Conservation (phyloP, 1,140 invertebrate species). For the Dendrolimus punctatus region DNA sequence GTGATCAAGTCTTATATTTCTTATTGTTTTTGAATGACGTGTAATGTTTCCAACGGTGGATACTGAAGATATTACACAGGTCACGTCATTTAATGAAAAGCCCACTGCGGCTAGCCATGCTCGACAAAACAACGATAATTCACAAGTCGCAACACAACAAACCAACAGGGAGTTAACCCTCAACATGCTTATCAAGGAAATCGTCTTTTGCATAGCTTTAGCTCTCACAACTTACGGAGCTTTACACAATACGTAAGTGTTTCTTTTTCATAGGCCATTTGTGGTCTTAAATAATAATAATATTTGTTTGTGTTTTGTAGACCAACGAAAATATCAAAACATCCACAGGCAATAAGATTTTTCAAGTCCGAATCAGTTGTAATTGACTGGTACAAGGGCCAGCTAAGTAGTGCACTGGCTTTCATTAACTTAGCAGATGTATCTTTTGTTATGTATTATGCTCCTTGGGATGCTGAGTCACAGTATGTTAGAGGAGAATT, state of each 20-base stretch:
- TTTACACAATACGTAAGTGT: conserved; percentile 75
- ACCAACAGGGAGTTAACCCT: conserved; percentile 54
- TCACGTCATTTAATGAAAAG: conserved; percentile 52
- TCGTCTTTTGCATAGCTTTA: conserved; percentile 68
- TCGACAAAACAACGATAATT: conserved; percentile 35
- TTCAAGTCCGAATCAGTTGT: conserved; percentile 78
- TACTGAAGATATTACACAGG: conserved; percentile 55
- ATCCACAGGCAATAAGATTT: conserved; percentile 78
- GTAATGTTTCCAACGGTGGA: conserved; percentile 69
- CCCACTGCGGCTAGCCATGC: conserved; percentile 48
- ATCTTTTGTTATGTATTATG: conserved; percentile 91
- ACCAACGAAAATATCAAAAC: conserved; percentile 77
- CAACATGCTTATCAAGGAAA: conserved; percentile 64
- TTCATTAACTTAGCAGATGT: conserved; percentile 76
- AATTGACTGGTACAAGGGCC: conserved; percentile 82
- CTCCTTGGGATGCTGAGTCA: conserved; percentile 90
- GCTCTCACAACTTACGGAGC: conserved; percentile 73
- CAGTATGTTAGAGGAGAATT: conserved; percentile 81
- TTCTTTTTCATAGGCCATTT: conserved; percentile 6
- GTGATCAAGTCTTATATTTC: conserved; percentile 27
- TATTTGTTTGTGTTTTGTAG: conserved; percentile 61
- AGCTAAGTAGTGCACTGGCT: conserved; percentile 76
- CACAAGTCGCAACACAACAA: conserved; percentile 40
- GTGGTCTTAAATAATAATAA: neutral
- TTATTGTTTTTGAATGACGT: conserved; percentile 64